Evolutionary conservation across 2,113 vertebrate genomes (phyloP).

Genomic region (Rhabdomys dilectus): DNA sequence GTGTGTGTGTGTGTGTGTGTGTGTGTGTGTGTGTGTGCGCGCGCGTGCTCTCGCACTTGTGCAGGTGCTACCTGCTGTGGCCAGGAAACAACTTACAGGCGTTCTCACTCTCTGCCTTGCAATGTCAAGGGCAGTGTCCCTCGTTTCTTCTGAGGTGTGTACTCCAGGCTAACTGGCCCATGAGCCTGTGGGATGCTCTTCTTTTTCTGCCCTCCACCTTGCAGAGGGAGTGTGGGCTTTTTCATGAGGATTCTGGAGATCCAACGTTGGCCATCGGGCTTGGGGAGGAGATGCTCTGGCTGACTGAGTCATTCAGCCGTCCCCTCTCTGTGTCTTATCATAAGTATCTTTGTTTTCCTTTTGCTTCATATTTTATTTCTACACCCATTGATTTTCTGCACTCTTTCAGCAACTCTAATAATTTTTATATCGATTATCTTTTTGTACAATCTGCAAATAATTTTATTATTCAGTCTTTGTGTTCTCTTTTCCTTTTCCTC

Average conservation of each 20-base stretch:
- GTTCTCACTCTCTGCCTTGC: background rate
- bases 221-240: background rate
- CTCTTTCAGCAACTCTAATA: background rate
- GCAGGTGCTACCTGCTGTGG: background rate
- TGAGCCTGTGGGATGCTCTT: background rate
- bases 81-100: background rate
- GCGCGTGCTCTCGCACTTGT: too few relatives aligned
- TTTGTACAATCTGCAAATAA: constrained; percentile 19
- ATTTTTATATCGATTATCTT: background rate
- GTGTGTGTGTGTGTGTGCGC: background rate
- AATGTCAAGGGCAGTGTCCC: background rate
- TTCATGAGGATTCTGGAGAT: background rate
- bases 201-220: background rate
- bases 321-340: background rate
- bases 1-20: background rate
- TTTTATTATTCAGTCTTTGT: background rate
- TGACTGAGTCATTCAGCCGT: background rate
- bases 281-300: background rate
- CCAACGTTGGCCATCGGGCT: background rate
- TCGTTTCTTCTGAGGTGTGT: background rate
- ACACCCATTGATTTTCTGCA: constrained; percentile 4
- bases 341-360: constrained; percentile 45
- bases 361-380: background rate
- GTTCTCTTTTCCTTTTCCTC: background rate
- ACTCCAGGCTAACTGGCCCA: background rate